Base-by-base conservation (phyloP, 2,797 vertebrate species). In the Rhynchotus rufescens region DNA sequence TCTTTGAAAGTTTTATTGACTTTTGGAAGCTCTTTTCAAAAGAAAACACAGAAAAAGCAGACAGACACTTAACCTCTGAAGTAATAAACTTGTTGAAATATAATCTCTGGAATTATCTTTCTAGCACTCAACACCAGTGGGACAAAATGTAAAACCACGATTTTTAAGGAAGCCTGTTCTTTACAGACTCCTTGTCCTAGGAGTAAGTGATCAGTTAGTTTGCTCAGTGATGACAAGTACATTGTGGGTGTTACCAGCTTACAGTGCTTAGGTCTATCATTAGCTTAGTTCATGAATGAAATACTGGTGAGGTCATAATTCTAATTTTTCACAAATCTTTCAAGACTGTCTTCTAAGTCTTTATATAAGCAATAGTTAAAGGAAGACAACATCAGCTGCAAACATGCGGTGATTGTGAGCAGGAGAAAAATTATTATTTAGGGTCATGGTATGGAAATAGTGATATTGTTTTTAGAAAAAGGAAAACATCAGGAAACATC, bases 231-330 rank as follows among this genome's bases (percentile, higher is more conserved):
- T 79, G 56, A 19, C 7, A 62, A 80, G 12, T 45, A 28, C 8
- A 8, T 40, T 49, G 28, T 0, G 1, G n/a, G 14, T 60, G 6
- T 15, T 82, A 25, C 1, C 6, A 59, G 14, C 25, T 19, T 60
- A 68, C 23, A 16, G 45, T 3, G 1, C 34, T 81, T 81, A 51
- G 12, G n/a, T 69, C 34, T 72, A 4, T 60, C 9, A 20, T 28
- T 32, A 73, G 19, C 1, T 87, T 68, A 49, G 13, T 61, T 45
- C 28, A 32, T 36, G 16, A 34, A 54, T 49, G 22, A 78, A 47
- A 90, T 82, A 10, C 25, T 51, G 3, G 4, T 76, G 38, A 61
- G 12, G 22, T 52, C 0, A 0, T 67, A 67, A 40, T 68, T 85
- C 13, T 49, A 34, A 30, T 16, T 25, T 92, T 34, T 21, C 30